Percentiles rank a stretch among this genome's conserved stretches.
phyloP scores from a whole-genome alignment of 2,888 invertebrate genomes.

The Cloeon dipterum region DNA sequence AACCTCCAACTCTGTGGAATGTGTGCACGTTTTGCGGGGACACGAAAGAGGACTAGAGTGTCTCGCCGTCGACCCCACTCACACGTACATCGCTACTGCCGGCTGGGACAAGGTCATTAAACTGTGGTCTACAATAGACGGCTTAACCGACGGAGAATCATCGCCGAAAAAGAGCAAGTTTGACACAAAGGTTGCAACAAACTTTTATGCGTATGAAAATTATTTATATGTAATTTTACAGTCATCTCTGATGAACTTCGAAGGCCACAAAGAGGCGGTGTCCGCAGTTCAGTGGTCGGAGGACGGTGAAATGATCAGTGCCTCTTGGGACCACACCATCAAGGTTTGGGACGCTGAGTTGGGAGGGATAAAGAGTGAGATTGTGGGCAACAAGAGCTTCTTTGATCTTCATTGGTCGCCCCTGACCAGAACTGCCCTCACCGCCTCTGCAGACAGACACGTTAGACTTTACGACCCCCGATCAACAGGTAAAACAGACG shows the following conservation, averaged over 20 bases:
- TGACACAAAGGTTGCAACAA: conserved; percentile 19
- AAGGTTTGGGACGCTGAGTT: conserved; percentile 83
- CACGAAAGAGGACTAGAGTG: conserved; percentile 86
- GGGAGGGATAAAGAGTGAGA: conserved; percentile 59
- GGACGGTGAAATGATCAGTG: conserved; percentile 50
- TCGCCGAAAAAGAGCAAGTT: conserved; percentile 33
- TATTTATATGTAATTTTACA: conserved; percentile 21
- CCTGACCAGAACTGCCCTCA: conserved; percentile 44
- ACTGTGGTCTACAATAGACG: conserved; percentile 57
- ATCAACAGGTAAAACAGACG: conserved; percentile 56
- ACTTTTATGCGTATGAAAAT: too few species aligned
- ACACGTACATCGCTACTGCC: conserved; percentile 49
- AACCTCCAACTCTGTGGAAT: conserved; percentile 45
- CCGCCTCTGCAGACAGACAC: conserved; percentile 79
- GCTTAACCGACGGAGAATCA: conserved; percentile 31
- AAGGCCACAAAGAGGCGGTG: conserved; percentile 82
- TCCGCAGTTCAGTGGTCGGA: conserved; percentile 70
- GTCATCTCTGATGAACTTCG: conserved; percentile 65
- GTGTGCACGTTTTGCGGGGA: conserved; percentile 61
- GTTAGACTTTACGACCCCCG: conserved; percentile 81
- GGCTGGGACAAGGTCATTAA: conserved; percentile 85
- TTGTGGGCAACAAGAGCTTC: conserved; percentile 76
- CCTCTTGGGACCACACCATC: conserved; percentile 90
- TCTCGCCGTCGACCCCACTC: conserved; percentile 41
- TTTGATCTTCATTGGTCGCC: conserved; percentile 68